These are phyloP conservation scores for Halocynthia roretzi DNA, from an alignment of 23 tunicate genomes.

Conservation along the genomic window DNA sequence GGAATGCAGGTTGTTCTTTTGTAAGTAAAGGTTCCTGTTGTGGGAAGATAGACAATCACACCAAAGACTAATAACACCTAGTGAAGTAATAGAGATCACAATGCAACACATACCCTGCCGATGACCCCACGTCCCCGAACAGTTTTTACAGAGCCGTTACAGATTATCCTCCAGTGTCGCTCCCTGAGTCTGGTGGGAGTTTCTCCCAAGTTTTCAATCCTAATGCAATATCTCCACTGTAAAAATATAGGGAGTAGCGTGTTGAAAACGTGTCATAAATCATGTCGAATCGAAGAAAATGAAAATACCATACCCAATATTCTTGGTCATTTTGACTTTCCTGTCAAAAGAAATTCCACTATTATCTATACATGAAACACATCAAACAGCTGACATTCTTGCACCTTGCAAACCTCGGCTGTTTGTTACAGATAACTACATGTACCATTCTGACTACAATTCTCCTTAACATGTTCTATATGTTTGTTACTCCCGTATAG, in stretches of 20 bases:
- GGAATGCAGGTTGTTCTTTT: constrained; percentile 77
- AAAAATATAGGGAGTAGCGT: not conserved
- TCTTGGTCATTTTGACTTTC: constrained; percentile 17
- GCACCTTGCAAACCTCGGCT: not conserved
- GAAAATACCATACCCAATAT: constrained; percentile 21
- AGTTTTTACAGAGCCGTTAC: constrained; percentile 89
- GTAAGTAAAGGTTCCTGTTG: constrained; percentile 66
- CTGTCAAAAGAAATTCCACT: constrained; percentile 10
- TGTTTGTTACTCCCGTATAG: not conserved
- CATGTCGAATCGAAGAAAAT: not conserved
- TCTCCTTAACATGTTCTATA: not conserved
- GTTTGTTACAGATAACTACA: not conserved
- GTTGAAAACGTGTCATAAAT: not conserved
- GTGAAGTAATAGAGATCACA: not conserved
- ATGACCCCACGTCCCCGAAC: constrained; percentile 78
- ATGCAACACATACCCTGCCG: constrained; percentile 49
- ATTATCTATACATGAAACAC: no score
- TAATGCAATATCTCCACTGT: constrained; percentile 45
- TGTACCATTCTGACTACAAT: not conserved
- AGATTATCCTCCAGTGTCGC: constrained; percentile 80
- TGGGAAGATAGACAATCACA: not conserved
- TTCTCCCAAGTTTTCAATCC: constrained; percentile 74
- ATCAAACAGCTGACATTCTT: no score
- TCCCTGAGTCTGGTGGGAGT: constrained; percentile 56
- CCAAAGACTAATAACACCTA: not conserved